Base-by-base conservation (phyloP, 2,113 vertebrate species). In the Phyllostomus discolor region DNA sequence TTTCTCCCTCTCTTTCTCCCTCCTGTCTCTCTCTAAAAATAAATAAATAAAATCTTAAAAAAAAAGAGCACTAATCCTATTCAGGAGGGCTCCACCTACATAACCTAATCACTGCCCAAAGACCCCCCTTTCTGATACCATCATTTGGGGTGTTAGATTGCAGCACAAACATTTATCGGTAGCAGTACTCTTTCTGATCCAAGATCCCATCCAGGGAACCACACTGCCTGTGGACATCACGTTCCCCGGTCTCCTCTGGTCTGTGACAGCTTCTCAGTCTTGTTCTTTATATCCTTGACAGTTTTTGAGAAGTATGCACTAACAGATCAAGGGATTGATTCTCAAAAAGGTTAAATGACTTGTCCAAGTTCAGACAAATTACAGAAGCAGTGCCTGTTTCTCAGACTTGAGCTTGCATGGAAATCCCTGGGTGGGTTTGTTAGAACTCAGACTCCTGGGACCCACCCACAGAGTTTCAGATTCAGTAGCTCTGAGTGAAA, bases 161-260 rank as follows among this genome's bases (percentile, higher is more conserved):
- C 54, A 72, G 81, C 19, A 62, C 10, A 48, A 22, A 19, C 26
- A 72, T 50, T 50, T n/a, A 72, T 17, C n/a, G 2, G 8, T 20
- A 50, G 10, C 69, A 20, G 76, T 73, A 26, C 38, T 83, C 33
- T 62, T 67, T 76, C 19, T 41, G 12, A 5, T 73, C 15, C 14
- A 31, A 7, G 24, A 43, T 90, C 35, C 31, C 24, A 11, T 14
- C 17, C 2, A 0, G 0, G 2, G 62, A 4, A 0, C 9, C 35
- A 46, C 8, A 2, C 10, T 12, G 16, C 22, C 11, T 9, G 14
- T 54, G 26, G 17, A 54, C 48, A 2, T 50, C 12, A 1, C 0
- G 0, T 19, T n/a, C 43, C 10, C 69, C 3, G 16, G 73, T 33
- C 33, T 93, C 43, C 17, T 67, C 66, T 46, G 57, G 20, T 48